Evolutionary conservation across 2,113 vertebrate species (phyloP).

Genomic region (Bubo bubo): DNA sequence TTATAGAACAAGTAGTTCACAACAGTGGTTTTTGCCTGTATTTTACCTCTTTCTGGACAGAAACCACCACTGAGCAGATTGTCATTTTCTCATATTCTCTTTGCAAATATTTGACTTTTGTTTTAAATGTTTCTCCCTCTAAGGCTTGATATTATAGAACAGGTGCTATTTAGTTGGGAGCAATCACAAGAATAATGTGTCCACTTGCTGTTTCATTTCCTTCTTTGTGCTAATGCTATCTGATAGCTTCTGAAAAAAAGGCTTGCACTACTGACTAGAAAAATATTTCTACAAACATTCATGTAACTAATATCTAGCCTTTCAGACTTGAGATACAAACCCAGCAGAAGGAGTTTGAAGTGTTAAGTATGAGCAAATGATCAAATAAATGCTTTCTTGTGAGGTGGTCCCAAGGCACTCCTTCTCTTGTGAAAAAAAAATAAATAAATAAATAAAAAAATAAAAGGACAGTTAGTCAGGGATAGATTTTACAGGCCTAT

Average conservation of each 20-base stretch:
- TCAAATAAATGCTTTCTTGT: background rate
- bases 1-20: background rate
- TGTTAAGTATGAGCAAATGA: background rate
- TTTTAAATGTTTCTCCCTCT: background rate
- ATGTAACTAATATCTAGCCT: background rate
- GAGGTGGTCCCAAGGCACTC: background rate
- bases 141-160: background rate
- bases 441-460: no score
- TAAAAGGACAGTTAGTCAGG: background rate
- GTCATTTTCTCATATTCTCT: background rate
- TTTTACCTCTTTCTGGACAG: background rate
- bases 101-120: background rate
- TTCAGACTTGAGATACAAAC: background rate
- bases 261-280: background rate
- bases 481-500: background rate
- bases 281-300: background rate
- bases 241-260: background rate
- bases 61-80: background rate
- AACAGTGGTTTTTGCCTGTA: background rate
- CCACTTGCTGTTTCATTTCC: background rate
- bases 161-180: background rate
- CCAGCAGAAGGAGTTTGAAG: background rate
- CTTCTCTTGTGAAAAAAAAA: accelerated
- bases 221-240: background rate
- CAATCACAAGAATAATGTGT: background rate